phyloP scores from a whole-genome alignment of 2,113 vertebrate species.

The Oncorhynchus masou region DNA sequence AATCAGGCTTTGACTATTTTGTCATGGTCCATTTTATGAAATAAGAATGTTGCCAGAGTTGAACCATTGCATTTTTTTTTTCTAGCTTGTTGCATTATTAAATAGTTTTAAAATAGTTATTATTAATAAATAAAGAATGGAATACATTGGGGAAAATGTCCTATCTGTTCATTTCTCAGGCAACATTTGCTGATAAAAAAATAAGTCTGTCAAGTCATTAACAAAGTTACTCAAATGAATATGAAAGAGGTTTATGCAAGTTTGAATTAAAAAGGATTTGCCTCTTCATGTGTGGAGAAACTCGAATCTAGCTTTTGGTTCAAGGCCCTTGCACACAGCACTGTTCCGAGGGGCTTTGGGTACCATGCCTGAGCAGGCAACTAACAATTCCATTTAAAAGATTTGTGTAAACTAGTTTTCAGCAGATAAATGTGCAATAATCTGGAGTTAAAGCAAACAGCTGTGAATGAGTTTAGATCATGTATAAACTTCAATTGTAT shows the following conservation, averaged over 20 bases:
- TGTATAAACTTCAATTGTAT: neutral
- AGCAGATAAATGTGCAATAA: slow-evolving; percentile 6
- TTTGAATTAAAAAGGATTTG: slow-evolving; percentile 18
- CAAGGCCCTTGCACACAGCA: neutral
- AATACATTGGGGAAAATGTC: neutral
- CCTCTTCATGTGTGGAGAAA: slow-evolving; percentile 11
- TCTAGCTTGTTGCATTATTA: too few relatives aligned
- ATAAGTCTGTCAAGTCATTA: neutral
- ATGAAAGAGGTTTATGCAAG: neutral
- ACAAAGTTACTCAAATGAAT: slow-evolving; percentile 10
- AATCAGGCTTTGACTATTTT: too few relatives aligned
- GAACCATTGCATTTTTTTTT: too few relatives aligned
- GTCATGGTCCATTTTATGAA: too few relatives aligned
- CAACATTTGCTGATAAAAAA: neutral
- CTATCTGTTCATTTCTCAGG: neutral
- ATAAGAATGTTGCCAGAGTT: too few relatives aligned
- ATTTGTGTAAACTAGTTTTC: slow-evolving; percentile 9
- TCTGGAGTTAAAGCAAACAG: neutral
- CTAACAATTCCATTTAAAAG: slow-evolving; percentile 9
- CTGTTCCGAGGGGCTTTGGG: neutral
- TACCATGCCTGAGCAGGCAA: neutral
- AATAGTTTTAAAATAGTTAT: too few relatives aligned
- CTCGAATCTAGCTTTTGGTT: slow-evolving; percentile 1
- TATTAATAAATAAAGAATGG: too few relatives aligned
- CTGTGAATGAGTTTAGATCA: neutral